A percentile compares a stretch with the other conserved stretches of the same genome.
phyloP scores from a whole-genome alignment of 2,888 invertebrate genomes.

The Sphecodes monilicornis region DNA sequence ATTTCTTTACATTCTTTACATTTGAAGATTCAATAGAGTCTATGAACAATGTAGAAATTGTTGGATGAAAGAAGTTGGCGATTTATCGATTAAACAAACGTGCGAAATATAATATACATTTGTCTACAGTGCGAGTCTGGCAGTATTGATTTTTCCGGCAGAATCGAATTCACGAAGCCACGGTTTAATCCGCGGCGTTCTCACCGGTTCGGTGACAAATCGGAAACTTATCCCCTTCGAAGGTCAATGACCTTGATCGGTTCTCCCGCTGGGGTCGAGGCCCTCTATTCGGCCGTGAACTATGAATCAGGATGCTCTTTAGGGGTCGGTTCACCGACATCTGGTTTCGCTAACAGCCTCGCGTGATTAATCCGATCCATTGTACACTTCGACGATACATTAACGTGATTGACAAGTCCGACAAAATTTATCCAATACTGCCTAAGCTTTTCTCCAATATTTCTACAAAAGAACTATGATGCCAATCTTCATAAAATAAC shows the following conservation, averaged over 20 bases:
- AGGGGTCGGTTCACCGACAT: constrained; percentile 60
- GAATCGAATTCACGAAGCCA: constrained; percentile 3
- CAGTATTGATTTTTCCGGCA: constrained; percentile 10
- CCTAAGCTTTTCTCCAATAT: too few relatives aligned
- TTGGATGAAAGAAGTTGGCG: background rate
- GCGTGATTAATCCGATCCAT: constrained; percentile 56
- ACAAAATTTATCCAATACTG: background rate
- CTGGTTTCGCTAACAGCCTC: constrained; percentile 48
- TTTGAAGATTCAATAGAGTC: background rate
- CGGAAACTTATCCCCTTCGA: constrained; percentile 58
- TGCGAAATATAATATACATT: background rate
- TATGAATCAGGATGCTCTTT: constrained; percentile 68
- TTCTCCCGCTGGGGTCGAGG: constrained; percentile 52
- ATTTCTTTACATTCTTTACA: background rate
- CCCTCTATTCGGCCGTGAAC: constrained; percentile 58
- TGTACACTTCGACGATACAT: background rate
- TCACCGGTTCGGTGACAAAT: constrained; percentile 17
- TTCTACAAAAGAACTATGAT: background rate
- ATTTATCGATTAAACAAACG: background rate
- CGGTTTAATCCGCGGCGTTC: constrained; percentile 16
- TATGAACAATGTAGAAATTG: background rate
- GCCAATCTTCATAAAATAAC: background rate
- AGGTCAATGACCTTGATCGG: constrained; percentile 71
- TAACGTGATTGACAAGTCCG: background rate
- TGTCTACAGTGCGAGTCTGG: background rate